Conservation (phyloP, 2,113 vertebrate species). For the Tychaedon coryphoeus region DNA sequence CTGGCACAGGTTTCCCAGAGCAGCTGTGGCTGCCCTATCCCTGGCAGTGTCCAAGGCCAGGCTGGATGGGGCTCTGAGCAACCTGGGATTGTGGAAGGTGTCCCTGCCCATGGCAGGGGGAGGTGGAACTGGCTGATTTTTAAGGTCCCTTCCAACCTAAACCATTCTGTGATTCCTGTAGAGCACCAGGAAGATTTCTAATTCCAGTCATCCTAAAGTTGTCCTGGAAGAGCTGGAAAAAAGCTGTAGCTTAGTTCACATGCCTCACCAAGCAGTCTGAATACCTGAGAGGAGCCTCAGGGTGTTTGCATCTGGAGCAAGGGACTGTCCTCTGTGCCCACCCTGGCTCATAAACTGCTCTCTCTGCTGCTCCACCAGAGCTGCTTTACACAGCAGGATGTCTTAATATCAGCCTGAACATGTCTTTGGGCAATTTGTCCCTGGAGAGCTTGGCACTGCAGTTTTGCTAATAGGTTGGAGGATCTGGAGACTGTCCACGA, state of each 20-base stretch:
- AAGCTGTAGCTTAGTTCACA: background rate
- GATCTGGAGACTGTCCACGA: background rate
- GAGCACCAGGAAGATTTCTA: background rate
- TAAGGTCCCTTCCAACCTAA: background rate
- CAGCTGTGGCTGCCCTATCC: too few relatives aligned
- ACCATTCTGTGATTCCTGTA: background rate
- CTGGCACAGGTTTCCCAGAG: too few relatives aligned
- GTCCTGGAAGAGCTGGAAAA: background rate
- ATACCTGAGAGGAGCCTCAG: background rate
- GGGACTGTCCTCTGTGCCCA: background rate
- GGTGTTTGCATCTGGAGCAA: background rate
- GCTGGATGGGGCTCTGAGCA: accelerated
- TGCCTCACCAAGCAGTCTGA: background rate
- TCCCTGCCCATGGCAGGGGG: background rate
- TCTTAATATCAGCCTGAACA: background rate
- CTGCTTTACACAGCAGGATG: background rate
- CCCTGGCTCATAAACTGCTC: background rate
- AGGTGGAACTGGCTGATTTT: accelerated
- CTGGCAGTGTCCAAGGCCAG: too few relatives aligned
- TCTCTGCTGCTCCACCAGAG: background rate
- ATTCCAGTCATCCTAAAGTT: background rate
- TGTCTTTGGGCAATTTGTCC: background rate
- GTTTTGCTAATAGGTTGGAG: background rate
- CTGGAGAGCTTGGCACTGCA: background rate
- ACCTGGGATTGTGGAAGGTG: accelerated